phyloP scores from a whole-genome alignment of 2,797 vertebrate genomes.

The Brotogeris chrysoptera region DNA sequence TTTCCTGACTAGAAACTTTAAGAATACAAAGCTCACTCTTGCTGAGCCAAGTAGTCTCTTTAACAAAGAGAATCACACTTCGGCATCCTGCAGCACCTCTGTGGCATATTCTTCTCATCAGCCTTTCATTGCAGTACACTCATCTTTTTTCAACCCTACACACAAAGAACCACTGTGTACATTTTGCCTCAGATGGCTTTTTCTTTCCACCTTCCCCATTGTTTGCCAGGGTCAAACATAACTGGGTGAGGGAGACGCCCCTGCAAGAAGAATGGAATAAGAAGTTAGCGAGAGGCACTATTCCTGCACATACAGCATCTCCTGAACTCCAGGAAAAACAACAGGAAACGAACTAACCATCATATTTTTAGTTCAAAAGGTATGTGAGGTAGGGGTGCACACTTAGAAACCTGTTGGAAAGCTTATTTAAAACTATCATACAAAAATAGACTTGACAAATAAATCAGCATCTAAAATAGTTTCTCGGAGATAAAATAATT shows the following conservation, averaged over 20 bases:
- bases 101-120: not conserved
- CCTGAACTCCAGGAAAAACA: not conserved
- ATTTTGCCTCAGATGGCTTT: not conserved
- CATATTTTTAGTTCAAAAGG: not conserved
- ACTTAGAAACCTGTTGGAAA: constrained; percentile 16
- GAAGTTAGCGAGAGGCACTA: not conserved
- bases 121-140: not conserved
- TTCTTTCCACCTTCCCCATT: not conserved
- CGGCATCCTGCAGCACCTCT: not conserved
- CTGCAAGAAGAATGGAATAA: not conserved
- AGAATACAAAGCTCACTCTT: not conserved
- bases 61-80: not conserved
- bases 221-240: not conserved
- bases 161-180: not conserved
- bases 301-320: not conserved
- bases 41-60: not conserved
- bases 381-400: not conserved
- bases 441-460: constrained; percentile 55
- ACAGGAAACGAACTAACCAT: not conserved
- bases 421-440: constrained; percentile 30
- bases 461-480: constrained; percentile 66
- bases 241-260: not conserved
- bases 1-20: not conserved
- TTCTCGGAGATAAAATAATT: constrained; percentile 68
- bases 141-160: not conserved